Conservation (phyloP, 2,797 vertebrate species). For the Furcifer pardalis region DNA sequence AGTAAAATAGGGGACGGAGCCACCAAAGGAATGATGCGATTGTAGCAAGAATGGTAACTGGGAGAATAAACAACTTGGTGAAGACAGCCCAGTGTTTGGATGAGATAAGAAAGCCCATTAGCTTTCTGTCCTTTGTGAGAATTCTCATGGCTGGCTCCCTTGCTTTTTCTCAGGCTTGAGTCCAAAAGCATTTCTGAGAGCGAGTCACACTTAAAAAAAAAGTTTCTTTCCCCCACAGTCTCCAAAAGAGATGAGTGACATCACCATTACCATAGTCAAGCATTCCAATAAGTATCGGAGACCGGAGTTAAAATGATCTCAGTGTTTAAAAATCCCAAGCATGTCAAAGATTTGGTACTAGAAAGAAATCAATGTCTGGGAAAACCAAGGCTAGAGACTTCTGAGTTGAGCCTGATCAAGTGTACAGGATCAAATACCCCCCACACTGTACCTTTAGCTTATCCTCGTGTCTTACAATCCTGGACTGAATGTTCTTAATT, state of each 20-base stretch:
- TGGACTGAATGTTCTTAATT: conserved; percentile 75
- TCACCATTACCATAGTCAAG: conserved; percentile 55
- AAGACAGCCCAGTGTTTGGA: neutral
- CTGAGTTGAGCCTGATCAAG: neutral
- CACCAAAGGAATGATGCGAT: neutral
- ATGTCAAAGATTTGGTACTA: conserved; percentile 33
- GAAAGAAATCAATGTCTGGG: conserved; percentile 44
- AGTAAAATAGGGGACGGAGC: neutral
- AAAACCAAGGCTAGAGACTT: neutral
- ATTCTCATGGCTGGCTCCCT: neutral
- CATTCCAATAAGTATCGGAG: conserved; percentile 35
- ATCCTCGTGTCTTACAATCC: conserved; percentile 66
- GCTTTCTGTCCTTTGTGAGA: neutral
- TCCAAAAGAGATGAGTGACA: conserved; percentile 46
- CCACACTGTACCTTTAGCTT: conserved; percentile 81
- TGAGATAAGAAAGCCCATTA: conserved; percentile 15
- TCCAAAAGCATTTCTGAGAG: conserved; percentile 24
- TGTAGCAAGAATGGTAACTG: neutral
- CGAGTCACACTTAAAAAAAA: conserved; percentile 37
- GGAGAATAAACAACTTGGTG: neutral
- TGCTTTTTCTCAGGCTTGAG: conserved; percentile 48
- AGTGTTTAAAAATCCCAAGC: conserved; percentile 62
- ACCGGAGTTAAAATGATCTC: conserved; percentile 45
- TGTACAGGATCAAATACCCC: conserved; percentile 15
- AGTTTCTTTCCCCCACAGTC: neutral